Conservation (phyloP, 2,888 invertebrate species). For the Sinhomidia bicolor region DNA sequence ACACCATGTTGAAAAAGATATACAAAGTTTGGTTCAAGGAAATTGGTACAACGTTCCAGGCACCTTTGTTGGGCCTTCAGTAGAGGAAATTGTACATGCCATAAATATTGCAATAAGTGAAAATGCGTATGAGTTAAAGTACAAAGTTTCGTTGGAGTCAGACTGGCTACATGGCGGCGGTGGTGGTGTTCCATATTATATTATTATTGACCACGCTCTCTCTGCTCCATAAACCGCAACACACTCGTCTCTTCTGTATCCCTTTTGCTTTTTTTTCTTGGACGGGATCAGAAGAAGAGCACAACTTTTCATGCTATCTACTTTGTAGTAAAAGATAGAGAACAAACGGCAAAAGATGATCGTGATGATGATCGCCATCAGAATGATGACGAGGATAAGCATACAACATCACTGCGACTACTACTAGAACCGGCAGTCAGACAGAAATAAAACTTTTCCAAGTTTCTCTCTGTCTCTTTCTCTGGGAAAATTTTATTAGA, state of each 20-base stretch:
- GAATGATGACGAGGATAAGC: background rate
- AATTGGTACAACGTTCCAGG: background rate
- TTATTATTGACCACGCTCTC: background rate
- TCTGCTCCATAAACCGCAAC: conserved; percentile 49
- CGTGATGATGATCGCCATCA: background rate
- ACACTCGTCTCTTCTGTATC: background rate
- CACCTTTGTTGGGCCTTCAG: background rate
- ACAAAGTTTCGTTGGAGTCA: conserved; percentile 1
- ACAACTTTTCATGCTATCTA: background rate
- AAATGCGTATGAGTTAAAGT: conserved; percentile 45
- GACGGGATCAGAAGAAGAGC: background rate
- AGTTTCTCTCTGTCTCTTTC: conserved; percentile 26
- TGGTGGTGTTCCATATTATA: background rate
- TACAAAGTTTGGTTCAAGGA: background rate
- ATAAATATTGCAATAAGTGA: conserved; percentile 65
- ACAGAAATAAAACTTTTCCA: conserved; percentile 46
- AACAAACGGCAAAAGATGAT: conserved; percentile 20
- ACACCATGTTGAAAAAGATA: too few species aligned
- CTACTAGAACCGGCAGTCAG: background rate
- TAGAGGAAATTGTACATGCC: background rate
- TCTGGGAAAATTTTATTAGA: conserved; percentile 30
- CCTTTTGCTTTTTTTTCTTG: background rate
- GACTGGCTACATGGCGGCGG: background rate
- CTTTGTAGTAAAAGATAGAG: background rate
- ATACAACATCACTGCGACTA: background rate